Evolutionary conservation across 2,888 invertebrate genomes (phyloP), one percentile per base, ranked within the genome.

Genomic region (Bellardia pandia): DNA sequence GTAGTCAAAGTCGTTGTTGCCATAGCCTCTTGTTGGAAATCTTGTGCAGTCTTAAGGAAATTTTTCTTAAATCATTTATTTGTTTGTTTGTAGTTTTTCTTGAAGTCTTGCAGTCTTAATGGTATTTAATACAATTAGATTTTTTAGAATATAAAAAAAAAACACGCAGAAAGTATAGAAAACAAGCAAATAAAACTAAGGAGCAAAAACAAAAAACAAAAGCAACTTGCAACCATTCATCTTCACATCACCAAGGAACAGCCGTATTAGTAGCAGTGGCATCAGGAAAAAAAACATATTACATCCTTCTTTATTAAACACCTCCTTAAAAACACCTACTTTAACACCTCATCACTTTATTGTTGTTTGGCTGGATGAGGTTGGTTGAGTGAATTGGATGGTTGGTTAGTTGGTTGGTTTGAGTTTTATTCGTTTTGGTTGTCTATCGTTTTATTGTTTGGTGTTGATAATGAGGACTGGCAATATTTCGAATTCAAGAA

Each of bases 51-150:
- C 84, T 84, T 66, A 53, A 60, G 51, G 30, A 72, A 78, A 66
- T 71, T 68, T 75, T 68, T 62, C 75, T 75, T 69, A 75, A 80
- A 85, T 75, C 75, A 85, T 85, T 85, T 82, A 74, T 75, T 72
- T 76, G 80, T 66, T 79, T 64, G 3, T 71, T 30, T 42, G 13
- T 60, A 48, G 60, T 37, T 51, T 23, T 53, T 53, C 53, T 58
- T 40, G 42, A 37, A 37, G 37, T 71, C n/a, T 14, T 58, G 56
- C 11, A 64, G 58, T 74, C 68, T 83, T 86, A 69, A 71, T 78
- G 85, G 75, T 82, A 85, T 85, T 85, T 87, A 87, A 87, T 87
- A 85, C 87, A 87, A 87, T 87, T 87, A 87, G 85, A 85, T 82
- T 87, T 74, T 42, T 16, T 64, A 51, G 76, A 79, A 62, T 66